Base-by-base conservation (phyloP, 2,113 vertebrate genomes). In the Pao palembangensis region DNA sequence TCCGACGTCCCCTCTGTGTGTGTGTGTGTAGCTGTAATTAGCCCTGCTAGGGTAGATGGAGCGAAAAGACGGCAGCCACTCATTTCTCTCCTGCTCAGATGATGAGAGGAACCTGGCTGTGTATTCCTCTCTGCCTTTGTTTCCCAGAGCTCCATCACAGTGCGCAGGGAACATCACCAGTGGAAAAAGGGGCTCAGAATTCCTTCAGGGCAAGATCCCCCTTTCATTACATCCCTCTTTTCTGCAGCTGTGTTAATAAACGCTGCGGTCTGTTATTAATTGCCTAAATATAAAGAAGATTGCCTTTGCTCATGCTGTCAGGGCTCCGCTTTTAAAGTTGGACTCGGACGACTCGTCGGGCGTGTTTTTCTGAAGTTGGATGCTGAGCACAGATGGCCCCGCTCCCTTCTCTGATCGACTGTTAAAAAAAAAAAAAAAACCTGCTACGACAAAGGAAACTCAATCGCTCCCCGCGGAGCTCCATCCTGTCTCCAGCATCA, bases 61-160 rank as follows among this genome's bases (percentile, higher is more conserved):
- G 78, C 76, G 78, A 78, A 83, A 80, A 83, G 82, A 83, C 51
- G 77, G 67, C 81, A 84, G 78, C 72, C 82, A 69, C 81, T 83
- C 78, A 73, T 88, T 84, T 86, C 83, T 87, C 84, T 88, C 78
- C 80, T 78, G 58, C 65, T 75, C 74, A 64, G 79, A 85, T 66
- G 79, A 83, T 73, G 80, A 83, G 73, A 76, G 76, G 76, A 86
- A 82, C 84, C 74, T 83, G 64, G 51, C 67, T 46, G 31, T 66
- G 77, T 23, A 49, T 63, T 41, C 60, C 55, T 48, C 51, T 58
- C 64, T 80, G 70, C 84, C 71, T 69, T 87, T 87, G 69, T 75
- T 73, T 74, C 65, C 55, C 25, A 1, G 43, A 2, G 17, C 54
- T 61, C 68, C 80, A 85, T 81, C 81, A 83, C 82, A 86, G 25